A percentile compares a stretch with the other conserved stretches of the same genome.
Evolutionary conservation across 2,888 invertebrate genomes (phyloP).

Genomic region (Thymelicus sylvestris): DNA sequence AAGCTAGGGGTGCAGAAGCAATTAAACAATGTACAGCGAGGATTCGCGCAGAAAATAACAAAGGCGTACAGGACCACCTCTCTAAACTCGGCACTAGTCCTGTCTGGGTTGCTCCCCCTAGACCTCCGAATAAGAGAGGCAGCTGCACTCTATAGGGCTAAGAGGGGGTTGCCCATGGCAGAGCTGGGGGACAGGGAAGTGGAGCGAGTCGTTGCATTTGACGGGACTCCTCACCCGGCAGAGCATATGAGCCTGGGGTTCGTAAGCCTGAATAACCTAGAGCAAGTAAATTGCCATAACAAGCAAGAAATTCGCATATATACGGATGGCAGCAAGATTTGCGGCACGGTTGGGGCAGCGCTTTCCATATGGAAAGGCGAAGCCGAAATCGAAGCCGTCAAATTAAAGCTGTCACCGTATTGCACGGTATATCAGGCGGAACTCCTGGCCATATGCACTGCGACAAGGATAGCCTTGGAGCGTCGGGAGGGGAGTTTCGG

Average conservation of each 20-base stretch:
- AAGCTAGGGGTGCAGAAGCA: background rate
- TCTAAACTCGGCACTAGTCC: background rate
- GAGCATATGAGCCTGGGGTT: background rate
- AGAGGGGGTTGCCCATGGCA: background rate
- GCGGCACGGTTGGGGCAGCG: no score
- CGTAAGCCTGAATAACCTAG: background rate
- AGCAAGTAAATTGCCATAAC: no score
- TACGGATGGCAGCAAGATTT: no score
- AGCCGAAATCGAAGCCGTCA: no score
- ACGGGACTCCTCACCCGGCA: background rate
- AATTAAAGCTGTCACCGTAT: conserved; percentile 5
- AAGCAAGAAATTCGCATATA: no score
- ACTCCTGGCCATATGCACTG: background rate
- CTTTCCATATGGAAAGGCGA: no score
- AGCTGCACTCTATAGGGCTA: background rate
- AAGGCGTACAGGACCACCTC: conserved; percentile 9
- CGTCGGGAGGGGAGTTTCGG: no score
- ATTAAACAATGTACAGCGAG: background rate
- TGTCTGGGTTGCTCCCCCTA: background rate
- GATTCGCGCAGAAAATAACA: background rate
- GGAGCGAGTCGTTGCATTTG: background rate
- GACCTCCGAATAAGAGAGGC: conserved; percentile 7
- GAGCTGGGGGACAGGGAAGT: background rate
- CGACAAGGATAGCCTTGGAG: background rate
- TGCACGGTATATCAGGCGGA: conserved; percentile 20